A percentile compares a stretch with the other conserved stretches of the same genome.
phyloP scores from a whole-genome alignment of 2,113 vertebrate genomes.

The Paralichthys olivaceus region DNA sequence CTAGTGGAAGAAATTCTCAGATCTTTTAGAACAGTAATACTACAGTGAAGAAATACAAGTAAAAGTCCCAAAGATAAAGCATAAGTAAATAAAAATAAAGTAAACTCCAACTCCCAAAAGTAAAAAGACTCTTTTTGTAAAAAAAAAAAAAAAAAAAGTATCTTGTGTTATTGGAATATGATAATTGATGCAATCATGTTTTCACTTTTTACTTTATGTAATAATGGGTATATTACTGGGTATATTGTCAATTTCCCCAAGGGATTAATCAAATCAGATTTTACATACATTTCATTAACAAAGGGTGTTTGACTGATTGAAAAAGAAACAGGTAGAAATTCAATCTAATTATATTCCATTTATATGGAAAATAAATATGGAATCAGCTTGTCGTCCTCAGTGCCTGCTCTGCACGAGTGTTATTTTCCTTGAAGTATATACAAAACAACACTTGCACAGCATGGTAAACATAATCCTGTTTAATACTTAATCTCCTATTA shows the following conservation, averaged over 20 bases:
- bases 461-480: conserved; percentile 36
- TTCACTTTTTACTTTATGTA: no score
- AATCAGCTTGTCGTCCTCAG: not conserved
- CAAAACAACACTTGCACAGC: conserved; percentile 28
- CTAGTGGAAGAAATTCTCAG: not conserved
- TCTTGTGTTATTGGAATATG: not conserved
- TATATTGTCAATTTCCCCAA: no score
- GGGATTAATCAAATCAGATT: not conserved
- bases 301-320: not conserved
- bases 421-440: conserved; percentile 8
- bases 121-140: not conserved
- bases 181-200: not conserved
- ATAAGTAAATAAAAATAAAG: not conserved
- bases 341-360: conserved; percentile 1
- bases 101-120: no score
- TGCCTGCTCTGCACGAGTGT: not conserved
- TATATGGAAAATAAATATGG: conserved; percentile 9
- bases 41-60: not conserved
- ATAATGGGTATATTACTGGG: no score
- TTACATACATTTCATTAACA: not conserved
- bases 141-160: not conserved
- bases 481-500: conserved; percentile 57
- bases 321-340: not conserved
- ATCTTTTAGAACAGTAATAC: not conserved
- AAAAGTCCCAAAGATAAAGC: not conserved